Evolutionary conservation across 2,888 invertebrate genomes (phyloP), one percentile per base, ranked within the genome.

Genomic region (Seladonia tumulorum): DNA sequence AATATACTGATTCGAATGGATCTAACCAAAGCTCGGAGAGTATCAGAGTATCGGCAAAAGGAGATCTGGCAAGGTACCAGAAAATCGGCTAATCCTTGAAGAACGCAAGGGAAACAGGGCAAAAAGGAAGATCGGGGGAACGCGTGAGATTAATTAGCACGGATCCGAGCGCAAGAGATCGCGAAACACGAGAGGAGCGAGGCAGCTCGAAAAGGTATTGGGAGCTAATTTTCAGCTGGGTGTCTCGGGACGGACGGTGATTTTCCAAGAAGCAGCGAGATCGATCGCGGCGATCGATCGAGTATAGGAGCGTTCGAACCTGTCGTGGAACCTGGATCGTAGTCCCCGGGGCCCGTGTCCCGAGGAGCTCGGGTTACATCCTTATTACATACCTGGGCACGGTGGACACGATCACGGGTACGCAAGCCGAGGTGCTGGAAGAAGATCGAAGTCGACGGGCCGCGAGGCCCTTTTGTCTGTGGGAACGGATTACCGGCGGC

Each of bases 401-500:
- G 91, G 85, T 78, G 82, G 87, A 91, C 92, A 91, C 89, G 92
- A 91, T 88, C 89, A 90, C 88, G 90, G 90, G 87, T 86, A 91
- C 73, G 89, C 86, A 88, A 90, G 92, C 90, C 86, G 85, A 87
- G 82, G 79, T 84, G 87, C 81, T 76, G 87, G 87, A 93, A 90
- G 91, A 93, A 93, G 91, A 95, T 94, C 93, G 93, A 92, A 93
- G 88, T 92, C 92, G 94, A 94, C 93, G 92, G 93, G 90, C 92
- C 93, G 93, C 92, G 92, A 93, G 93, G 89, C 90, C 93, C 93
- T 94, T 94, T 94, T 94, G 94, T 94, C 94, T 93, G 94, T 94
- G 93, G 93, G 94, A 94, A 94, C 92, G 93, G 93, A 93, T 93
- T 93, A 93, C 85, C 85, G 85, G 85, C 81, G 79, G 66, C 76